These are phyloP conservation scores for Cossypha caffra DNA, from an alignment of 2,797 vertebrate species.

Conservation along the genomic window DNA sequence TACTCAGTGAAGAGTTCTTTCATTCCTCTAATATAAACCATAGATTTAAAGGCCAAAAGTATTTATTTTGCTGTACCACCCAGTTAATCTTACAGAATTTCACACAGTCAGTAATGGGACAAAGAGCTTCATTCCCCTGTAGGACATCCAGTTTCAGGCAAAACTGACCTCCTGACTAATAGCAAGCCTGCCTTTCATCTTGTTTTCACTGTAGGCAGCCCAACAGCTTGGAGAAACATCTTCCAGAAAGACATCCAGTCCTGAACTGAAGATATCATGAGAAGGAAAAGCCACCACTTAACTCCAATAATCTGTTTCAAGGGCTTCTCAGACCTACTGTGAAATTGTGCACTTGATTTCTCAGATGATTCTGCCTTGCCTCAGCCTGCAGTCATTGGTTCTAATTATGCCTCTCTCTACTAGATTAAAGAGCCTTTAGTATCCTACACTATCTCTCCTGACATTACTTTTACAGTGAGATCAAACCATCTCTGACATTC, in stretches of 20 bases:
- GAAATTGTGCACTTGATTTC: conserved; percentile 8
- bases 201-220: background rate
- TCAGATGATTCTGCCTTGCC: conserved; percentile 2
- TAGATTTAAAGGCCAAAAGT: background rate
- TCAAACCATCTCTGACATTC: conserved; percentile 38
- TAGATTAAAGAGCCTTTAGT: conserved; percentile 41
- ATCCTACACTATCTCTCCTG: background rate
- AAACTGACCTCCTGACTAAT: background rate
- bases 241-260: background rate
- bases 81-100: background rate
- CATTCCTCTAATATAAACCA: background rate
- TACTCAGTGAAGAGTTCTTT: background rate
- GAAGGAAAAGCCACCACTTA: background rate
- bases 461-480: conserved; percentile 19
- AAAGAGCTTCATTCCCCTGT: background rate
- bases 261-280: background rate
- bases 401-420: conserved; percentile 31
- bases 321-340: background rate
- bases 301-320: background rate
- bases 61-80: background rate
- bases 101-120: background rate
- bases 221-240: background rate
- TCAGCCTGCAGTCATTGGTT: conserved; percentile 45
- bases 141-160: background rate
- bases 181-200: background rate